These are phyloP conservation scores for Sylvilagus floridanus DNA, from an alignment of 2,797 vertebrate species.

Conservation along the genomic window DNA sequence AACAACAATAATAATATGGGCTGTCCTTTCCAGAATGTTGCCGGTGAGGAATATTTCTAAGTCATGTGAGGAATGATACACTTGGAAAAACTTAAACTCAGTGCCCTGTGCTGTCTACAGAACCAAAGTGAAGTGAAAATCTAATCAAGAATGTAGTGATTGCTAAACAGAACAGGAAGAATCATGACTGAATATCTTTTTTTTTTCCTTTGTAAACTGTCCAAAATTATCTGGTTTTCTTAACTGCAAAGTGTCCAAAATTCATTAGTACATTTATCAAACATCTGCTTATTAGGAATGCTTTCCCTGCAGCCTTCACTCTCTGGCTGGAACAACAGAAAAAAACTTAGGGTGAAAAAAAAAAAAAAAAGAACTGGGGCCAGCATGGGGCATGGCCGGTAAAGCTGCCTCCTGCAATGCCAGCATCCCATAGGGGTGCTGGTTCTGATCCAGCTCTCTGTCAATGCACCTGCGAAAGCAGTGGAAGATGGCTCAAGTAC, in stretches of 20 bases:
- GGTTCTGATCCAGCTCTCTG: too few species aligned
- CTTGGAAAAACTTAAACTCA: background rate
- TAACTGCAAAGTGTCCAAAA: background rate
- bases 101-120: background rate
- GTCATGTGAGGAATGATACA: background rate
- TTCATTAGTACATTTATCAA: background rate
- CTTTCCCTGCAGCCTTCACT: background rate
- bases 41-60: constrained; percentile 56
- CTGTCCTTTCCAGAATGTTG: background rate
- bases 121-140: background rate
- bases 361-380: too few species aligned
- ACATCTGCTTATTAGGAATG: background rate
- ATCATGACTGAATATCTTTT: constrained; percentile 7
- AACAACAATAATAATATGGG: background rate
- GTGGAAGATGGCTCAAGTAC: too few species aligned
- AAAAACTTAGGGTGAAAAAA: background rate
- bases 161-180: background rate
- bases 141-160: background rate
- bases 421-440: too few species aligned
- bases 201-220: background rate
- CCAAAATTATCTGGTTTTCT: background rate
- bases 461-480: too few species aligned
- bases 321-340: background rate
- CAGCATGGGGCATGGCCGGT: too few species aligned
- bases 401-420: too few species aligned